Evolutionary conservation across 1,140 invertebrate species (phyloP).

Genomic region (Tribolium madens): DNA sequence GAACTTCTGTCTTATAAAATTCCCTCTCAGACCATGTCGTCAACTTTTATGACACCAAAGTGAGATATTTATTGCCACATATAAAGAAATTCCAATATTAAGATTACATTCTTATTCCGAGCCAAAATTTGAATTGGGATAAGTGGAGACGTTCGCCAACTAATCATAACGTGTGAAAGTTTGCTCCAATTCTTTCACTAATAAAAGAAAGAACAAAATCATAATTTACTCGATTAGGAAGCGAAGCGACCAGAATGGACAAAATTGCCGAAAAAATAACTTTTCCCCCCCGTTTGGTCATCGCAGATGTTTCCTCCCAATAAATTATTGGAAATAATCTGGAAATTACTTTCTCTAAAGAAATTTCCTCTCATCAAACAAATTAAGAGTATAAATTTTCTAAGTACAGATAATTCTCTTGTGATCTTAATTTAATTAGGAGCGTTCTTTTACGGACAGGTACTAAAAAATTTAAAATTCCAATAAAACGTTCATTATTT

Average conservation of each 20-base stretch:
- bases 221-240: not conserved
- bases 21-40: slow-evolving; percentile 53
- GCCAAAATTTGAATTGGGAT: not conserved
- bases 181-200: not conserved
- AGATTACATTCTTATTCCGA: slow-evolving; percentile 43
- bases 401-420: not conserved
- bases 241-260: not conserved
- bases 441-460: slow-evolving; percentile 16
- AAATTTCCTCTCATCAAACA: too few species aligned
- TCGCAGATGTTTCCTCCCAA: not conserved
- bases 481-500: slow-evolving; percentile 3
- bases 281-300: not conserved
- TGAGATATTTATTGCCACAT: slow-evolving; percentile 56
- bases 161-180: slow-evolving; percentile 7
- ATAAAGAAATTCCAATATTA: slow-evolving; percentile 55
- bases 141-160: slow-evolving; percentile 2
- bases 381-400: not conserved
- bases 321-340: not conserved
- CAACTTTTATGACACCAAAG: slow-evolving; percentile 56
- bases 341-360: not conserved
- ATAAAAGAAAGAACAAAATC: not conserved
- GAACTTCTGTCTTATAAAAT: slow-evolving; percentile 54
- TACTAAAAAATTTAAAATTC: slow-evolving; percentile 23
- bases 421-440: slow-evolving; percentile 18
- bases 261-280: not conserved